A percentile compares a stretch with the other conserved stretches of the same genome.
Evolutionary conservation across 1,140 invertebrate species (phyloP).

Genomic region (Drosophila azteca): DNA sequence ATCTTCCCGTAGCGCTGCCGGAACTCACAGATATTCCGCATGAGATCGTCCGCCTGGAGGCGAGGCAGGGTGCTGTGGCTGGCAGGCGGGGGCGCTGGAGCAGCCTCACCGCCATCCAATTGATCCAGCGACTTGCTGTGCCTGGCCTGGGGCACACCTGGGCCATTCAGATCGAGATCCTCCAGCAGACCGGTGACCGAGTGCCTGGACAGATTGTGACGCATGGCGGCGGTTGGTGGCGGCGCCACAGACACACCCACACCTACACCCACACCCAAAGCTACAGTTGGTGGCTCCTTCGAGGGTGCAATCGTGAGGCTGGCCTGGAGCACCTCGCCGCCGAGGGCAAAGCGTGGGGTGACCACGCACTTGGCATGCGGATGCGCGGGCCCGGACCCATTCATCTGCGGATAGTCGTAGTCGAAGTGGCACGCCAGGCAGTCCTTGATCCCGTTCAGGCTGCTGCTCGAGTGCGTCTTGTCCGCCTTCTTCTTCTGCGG

Average conservation of each 20-base stretch:
- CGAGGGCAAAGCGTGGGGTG: slow-evolving; percentile 76
- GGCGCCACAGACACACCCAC: neutral
- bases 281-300: slow-evolving; percentile 34
- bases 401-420: slow-evolving; percentile 68
- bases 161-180: slow-evolving; percentile 51
- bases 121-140: slow-evolving; percentile 93
- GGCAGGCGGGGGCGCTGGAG: slow-evolving; percentile 8
- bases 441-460: slow-evolving; percentile 72
- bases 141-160: slow-evolving; percentile 85
- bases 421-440: slow-evolving; percentile 65
- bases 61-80: slow-evolving; percentile 63
- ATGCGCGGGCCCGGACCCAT: slow-evolving; percentile 52
- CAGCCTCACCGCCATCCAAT: slow-evolving; percentile 84
- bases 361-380: slow-evolving; percentile 78
- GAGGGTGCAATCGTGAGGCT: slow-evolving; percentile 83
- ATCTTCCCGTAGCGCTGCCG: slow-evolving; percentile 86
- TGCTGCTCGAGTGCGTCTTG: slow-evolving; percentile 72
- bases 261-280: too few species aligned
- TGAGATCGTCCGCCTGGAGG: slow-evolving; percentile 78
- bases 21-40: slow-evolving; percentile 86
- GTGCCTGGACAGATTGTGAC: slow-evolving; percentile 85
- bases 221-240: slow-evolving; percentile 36
- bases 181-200: slow-evolving; percentile 86
- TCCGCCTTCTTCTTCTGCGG: slow-evolving; percentile 57
- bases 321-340: slow-evolving; percentile 83